phyloP scores from a whole-genome alignment of 2,888 invertebrate species.

The Andrena flavipes region DNA sequence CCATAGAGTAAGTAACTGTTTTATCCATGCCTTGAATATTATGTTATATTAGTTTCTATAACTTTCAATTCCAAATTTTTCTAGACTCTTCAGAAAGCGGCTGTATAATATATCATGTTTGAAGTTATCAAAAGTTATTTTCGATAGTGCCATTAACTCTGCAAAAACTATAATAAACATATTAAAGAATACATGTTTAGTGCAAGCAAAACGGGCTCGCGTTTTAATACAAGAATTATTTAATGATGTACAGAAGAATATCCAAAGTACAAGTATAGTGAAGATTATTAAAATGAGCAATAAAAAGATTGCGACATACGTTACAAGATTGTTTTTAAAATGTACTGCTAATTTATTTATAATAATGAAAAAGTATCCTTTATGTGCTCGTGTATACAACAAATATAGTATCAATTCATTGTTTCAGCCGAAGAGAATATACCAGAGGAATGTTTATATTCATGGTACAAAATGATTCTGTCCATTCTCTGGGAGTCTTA shows the following conservation, averaged over 20 bases:
- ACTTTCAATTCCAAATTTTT: slow-evolving; percentile 11
- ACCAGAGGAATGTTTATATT: rapidly evolving
- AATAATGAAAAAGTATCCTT: not conserved
- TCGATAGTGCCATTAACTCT: slow-evolving; percentile 34
- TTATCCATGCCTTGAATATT: not conserved
- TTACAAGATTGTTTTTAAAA: slow-evolving; percentile 14
- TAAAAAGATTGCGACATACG: not conserved
- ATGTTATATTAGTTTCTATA: not conserved
- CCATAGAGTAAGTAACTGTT: slow-evolving; percentile 10
- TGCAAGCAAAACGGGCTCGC: slow-evolving; percentile 22
- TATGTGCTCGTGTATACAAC: not conserved
- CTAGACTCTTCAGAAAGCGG: slow-evolving; percentile 8
- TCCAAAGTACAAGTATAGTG: not conserved
- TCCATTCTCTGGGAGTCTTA: slow-evolving; percentile 21
- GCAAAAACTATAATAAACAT: slow-evolving; percentile 10
- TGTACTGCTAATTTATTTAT: slow-evolving; percentile 20
- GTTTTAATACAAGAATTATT: slow-evolving; percentile 35
- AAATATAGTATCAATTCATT: not conserved
- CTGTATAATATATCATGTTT: not conserved
- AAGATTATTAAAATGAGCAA: slow-evolving; percentile 19
- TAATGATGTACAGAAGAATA: not conserved
- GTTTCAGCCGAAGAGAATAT: slow-evolving; percentile 24
- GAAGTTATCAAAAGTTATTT: slow-evolving; percentile 27
- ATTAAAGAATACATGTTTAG: not conserved
- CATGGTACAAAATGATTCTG: slow-evolving; percentile 24